A percentile compares a stretch with the other conserved stretches of the same genome.
Evolutionary conservation across 2,113 vertebrate genomes (phyloP).

Genomic region (Hydropotes inermis): DNA sequence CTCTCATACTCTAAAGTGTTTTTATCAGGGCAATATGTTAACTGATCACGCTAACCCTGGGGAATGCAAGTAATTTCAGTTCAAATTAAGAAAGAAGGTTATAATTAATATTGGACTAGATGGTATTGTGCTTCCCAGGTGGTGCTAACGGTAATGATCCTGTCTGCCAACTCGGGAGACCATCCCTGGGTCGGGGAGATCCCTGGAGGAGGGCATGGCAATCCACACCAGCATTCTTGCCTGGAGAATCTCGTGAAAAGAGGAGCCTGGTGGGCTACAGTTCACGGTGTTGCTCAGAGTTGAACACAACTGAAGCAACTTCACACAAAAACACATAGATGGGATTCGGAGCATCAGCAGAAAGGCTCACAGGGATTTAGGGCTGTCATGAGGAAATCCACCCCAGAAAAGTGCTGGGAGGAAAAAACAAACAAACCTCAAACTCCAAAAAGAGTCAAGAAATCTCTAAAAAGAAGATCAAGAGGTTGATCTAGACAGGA

Average conservation of each 20-base stretch:
- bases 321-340: background rate
- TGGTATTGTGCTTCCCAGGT: background rate
- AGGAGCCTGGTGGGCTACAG: background rate
- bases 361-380: background rate
- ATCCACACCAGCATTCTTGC: background rate
- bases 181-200: background rate
- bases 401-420: background rate
- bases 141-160: background rate
- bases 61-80: background rate
- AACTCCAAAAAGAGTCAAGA: background rate
- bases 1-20: background rate
- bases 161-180: background rate
- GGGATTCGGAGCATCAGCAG: background rate
- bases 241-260: background rate
- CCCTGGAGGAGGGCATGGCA: background rate
- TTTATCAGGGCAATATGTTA: background rate
- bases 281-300: background rate
- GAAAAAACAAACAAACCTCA: background rate
- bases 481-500: background rate
- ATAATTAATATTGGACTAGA: background rate
- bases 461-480: background rate
- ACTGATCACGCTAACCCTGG: background rate
- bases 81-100: background rate
- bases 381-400: background rate
- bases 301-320: background rate